These are phyloP conservation scores for Saxidomus purpurata DNA, from an alignment of 1,140 invertebrate genomes.

Conservation along the genomic window DNA sequence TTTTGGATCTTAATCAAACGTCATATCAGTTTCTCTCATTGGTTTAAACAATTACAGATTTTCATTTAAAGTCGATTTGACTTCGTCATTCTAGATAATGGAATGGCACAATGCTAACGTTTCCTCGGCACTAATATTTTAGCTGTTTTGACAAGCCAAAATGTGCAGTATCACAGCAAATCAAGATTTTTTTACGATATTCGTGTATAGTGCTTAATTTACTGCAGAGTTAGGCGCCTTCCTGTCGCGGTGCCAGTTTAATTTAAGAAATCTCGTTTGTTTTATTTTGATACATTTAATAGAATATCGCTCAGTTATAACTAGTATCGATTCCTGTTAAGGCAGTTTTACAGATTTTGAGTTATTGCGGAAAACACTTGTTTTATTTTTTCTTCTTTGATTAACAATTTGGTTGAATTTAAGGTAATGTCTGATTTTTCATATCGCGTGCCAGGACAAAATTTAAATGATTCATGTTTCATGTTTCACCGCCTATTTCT, in stretches of 20 bases:
- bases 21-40: too few species aligned
- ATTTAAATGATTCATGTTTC: background rate
- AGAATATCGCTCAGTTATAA: background rate
- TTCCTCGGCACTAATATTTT: too few species aligned
- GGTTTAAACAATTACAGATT: too few species aligned
- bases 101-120: too few species aligned
- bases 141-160: conserved; percentile 10
- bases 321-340: background rate
- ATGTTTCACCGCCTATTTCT: conserved; percentile 11
- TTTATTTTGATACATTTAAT: conserved; percentile 17
- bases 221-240: background rate
- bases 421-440: conserved; percentile 2
- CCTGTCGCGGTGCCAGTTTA: background rate
- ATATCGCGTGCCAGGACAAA: background rate
- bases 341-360: background rate
- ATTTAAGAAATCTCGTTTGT: conserved; percentile 6
- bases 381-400: background rate
- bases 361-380: background rate
- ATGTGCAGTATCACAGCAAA: background rate
- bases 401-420: background rate
- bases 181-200: background rate
- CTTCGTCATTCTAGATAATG: too few species aligned
- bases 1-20: too few species aligned
- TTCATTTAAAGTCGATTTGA: too few species aligned
- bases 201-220: background rate